Base-by-base conservation (phyloP, 2,113 vertebrate species). In the Ciconia maguari region DNA sequence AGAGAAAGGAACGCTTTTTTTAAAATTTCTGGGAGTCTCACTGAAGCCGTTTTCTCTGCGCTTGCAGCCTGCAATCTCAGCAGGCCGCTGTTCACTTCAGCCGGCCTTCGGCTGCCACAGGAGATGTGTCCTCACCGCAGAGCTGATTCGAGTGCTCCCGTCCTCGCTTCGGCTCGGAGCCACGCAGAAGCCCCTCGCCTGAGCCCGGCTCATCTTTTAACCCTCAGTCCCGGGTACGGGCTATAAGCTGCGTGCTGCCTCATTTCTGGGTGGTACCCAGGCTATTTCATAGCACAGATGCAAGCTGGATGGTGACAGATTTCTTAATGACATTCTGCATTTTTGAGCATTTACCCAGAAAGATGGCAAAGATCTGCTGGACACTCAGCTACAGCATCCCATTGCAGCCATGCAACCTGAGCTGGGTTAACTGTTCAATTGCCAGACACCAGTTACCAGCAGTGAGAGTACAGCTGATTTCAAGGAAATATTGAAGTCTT, bases 251-350 rank as follows among this genome's bases (percentile, higher is more conserved):
- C 44, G 52, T 4, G 6, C 11, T 55, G 46, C 10, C 6, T 2
- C 5, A 8, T 42, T 38, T 24, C 54, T 41, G 21, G 25, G 11
- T 46, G 36, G 41, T 22, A 57, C 25, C 24, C 5, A 3, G 11
- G 16, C 11, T 36, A 51, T 16, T 58, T 12, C 19, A 32, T 1
- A 77, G 46, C 57, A 61, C 0, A 0, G 46, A 29, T 15, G 34
- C 11, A 26, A 65, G 49, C 41, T 46, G 70, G 21, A 62, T 42
- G 25, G 38, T 16, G 38, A 58, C 0, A 29, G 38, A 42, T 54
- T 49, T 66, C 51, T 44, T 41, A 27, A 27, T 6, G n/a, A 11
- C 4, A 41, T 21, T n/a, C 32, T 17, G 17, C 9, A 32, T 32
- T 83, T 87, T 32, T 51, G n/a, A 46, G 34, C 48, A 27, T 46